Evolutionary conservation across 2,888 invertebrate species (phyloP), one percentile per base, ranked within the genome.

Genomic region (Pristionchus japonicus): DNA sequence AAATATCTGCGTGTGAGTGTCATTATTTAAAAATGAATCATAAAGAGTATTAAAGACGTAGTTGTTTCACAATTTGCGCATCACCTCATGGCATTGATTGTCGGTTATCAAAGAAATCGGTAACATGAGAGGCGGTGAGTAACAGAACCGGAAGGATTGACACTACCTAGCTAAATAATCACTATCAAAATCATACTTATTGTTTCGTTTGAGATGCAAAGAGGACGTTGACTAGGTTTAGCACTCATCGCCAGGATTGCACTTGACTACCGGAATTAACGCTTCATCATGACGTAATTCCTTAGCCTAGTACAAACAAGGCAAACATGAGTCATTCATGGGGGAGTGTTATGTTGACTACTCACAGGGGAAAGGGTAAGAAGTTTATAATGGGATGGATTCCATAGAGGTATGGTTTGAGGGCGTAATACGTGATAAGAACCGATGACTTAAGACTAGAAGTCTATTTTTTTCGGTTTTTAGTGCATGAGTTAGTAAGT

Each of bases 261-360:
- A 86, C 70, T 49, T 31, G 86, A 57, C 49, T 49, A 86, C 43
- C 11, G 61, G 34, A 86, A 49, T 86, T 67, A 27, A 23, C 49
- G n/a, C 20, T 57, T 85, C 31, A 9, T 20, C 15, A 70, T 70
- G 13, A 37, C 43, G 31, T 34, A 86, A 70, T 70, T 86, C 86
- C 86, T 86, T 86, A 86, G 86, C 70, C 86, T 86, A 86, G 86
- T 86, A 86, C 86, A 86, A 86, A 86, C 86, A 57, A n/a, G 86
- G 86, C 43, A 70, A 4, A 17, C 13, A 27, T 77, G 77, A 77
- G 37, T 20, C 9, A 83, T 43, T n/a, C n/a, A n/a, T n/a, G n/a
- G n/a, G n/a, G n/a, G n/a, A n/a, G n/a, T n/a, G n/a, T n/a, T n/a
- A n/a, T n/a, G n/a, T n/a, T n/a, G n/a, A n/a, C n/a, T n/a, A n/a